Conservation (phyloP, 35 echinoderm and acorn worm species). For the Lytechinus pictus region DNA sequence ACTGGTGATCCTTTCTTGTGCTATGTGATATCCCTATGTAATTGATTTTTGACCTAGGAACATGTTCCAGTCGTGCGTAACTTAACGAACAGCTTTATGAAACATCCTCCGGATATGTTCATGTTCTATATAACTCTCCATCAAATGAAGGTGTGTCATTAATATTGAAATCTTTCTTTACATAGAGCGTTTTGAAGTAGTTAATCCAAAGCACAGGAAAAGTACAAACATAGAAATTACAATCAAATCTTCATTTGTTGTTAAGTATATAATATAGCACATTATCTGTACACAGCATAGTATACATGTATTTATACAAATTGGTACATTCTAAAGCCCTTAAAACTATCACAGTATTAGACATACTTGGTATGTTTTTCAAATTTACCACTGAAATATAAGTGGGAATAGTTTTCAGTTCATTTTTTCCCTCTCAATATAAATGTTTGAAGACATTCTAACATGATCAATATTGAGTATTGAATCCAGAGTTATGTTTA, state of each 20-base stretch:
- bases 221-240: slow-evolving; percentile 15
- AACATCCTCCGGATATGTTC: neutral
- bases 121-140: neutral
- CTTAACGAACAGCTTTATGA: too few species aligned
- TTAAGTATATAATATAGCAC: slow-evolving; percentile 14
- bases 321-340: neutral
- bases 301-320: neutral
- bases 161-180: neutral
- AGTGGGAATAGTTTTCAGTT: too few species aligned
- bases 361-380: neutral
- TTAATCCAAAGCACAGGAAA: neutral
- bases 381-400: neutral
- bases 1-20: too few species aligned
- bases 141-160: too few species aligned
- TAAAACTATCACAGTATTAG: neutral
- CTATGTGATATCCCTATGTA: too few species aligned
- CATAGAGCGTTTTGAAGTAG: neutral
- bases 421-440: too few species aligned
- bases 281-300: slow-evolving; percentile 18
- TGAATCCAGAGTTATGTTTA: neutral
- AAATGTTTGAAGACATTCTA: too few species aligned
- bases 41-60: too few species aligned
- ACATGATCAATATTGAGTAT: neutral
- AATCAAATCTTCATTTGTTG: neutral
- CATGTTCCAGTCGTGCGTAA: too few species aligned